A percentile compares a stretch with the other conserved stretches of the same genome.
Evolutionary conservation across 2,113 vertebrate genomes (phyloP).

Genomic region (human (Homo sapiens)): DNA sequence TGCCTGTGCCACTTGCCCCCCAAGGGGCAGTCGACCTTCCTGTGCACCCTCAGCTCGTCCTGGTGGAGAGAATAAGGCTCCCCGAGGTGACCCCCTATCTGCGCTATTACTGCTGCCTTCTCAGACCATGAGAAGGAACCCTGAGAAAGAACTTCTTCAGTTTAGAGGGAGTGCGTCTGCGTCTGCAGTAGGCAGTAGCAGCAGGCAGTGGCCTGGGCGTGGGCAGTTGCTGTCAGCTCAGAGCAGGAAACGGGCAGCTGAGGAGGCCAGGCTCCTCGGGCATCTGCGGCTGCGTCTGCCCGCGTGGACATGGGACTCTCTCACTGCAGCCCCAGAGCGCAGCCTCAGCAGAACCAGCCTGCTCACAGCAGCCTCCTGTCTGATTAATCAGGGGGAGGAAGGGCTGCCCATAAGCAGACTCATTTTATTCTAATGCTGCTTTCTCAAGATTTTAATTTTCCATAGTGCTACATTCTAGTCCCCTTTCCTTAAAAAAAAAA

Average conservation of each 20-base stretch:
- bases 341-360: background rate
- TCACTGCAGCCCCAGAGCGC: background rate
- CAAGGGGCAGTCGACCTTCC: background rate
- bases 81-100: accelerated
- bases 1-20: background rate
- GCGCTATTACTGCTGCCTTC: accelerated
- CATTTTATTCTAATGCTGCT: background rate
- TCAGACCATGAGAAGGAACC: background rate
- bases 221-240: background rate
- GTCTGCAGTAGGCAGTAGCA: no score
- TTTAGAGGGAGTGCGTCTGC: background rate
- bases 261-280: background rate
- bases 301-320: background rate
- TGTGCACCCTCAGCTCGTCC: accelerated
- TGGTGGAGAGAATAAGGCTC: accelerated
- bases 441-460: background rate
- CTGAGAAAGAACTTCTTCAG: no score
- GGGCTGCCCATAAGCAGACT: background rate
- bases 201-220: background rate
- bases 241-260: background rate
- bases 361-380: background rate
- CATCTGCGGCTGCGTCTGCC: background rate
- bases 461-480: background rate
- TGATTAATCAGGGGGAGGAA: background rate
- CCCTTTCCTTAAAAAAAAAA: background rate